Evolutionary conservation across 2,113 vertebrate genomes (phyloP).

Genomic region (Fukomys damarensis): DNA sequence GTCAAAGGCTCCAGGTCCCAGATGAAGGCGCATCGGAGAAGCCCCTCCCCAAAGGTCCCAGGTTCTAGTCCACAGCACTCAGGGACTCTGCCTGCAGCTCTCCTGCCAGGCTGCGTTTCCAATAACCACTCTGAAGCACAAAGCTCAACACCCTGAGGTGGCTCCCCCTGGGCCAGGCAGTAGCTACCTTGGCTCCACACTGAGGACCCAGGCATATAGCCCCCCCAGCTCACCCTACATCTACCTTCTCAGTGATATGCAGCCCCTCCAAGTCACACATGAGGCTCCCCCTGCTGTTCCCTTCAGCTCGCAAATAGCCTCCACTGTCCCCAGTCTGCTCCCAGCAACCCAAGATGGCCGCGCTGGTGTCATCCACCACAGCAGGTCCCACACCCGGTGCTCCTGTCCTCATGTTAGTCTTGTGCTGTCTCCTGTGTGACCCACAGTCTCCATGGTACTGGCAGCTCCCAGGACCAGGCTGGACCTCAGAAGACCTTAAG

Average conservation of each 20-base stretch:
- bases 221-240: not conserved
- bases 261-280: not conserved
- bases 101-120: not conserved
- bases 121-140: not conserved
- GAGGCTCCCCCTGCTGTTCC: not conserved
- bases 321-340: not conserved
- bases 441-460: not conserved
- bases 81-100: rapidly evolving
- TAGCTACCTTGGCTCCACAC: not conserved
- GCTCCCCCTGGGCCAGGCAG: not conserved
- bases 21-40: not conserved
- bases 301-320: not conserved
- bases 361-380: not conserved
- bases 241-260: not conserved
- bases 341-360: not conserved
- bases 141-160: not conserved
- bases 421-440: not conserved
- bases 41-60: too few relatives aligned
- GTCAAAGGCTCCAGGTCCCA: not conserved
- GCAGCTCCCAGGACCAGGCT: not conserved
- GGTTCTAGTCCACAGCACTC: not conserved
- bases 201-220: not conserved
- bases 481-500: not conserved
- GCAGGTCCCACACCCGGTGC: not conserved
- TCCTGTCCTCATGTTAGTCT: not conserved